These are phyloP conservation scores for Platygyra sinensis DNA, from an alignment of 64 coral and sea anemone species.

Conservation along the genomic window DNA sequence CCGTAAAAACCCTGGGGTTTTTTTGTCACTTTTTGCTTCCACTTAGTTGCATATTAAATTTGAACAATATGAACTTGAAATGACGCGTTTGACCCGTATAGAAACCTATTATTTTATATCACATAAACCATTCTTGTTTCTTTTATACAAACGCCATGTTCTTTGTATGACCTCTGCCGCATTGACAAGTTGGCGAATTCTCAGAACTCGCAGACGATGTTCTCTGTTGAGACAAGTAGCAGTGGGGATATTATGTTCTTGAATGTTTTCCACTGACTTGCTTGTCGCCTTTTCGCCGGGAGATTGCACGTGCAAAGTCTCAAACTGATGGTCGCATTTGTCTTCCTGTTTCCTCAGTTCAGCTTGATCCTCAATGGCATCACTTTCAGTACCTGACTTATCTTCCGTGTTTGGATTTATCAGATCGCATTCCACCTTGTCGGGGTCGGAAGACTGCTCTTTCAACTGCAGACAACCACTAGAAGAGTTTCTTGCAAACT, in stretches of 20 bases:
- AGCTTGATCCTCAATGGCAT: not conserved
- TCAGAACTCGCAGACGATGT: not conserved
- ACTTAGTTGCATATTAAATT: not conserved
- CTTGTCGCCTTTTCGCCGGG: not conserved
- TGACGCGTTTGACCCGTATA: not conserved
- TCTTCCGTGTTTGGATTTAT: not conserved
- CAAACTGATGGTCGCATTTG: not conserved
- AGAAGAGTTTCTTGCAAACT: not conserved
- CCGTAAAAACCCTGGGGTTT: not conserved
- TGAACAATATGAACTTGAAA: not conserved
- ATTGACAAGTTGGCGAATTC: not conserved
- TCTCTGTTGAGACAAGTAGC: not conserved
- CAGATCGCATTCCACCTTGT: not conserved
- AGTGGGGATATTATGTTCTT: not conserved
- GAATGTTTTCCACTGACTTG: too few relatives aligned
- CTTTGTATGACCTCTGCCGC: conserved; percentile 31
- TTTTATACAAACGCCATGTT: conserved; percentile 8
- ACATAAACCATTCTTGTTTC: not conserved
- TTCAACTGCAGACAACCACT: not conserved
- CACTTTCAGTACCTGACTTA: not conserved
- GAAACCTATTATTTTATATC: not conserved
- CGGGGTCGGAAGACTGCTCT: not conserved
- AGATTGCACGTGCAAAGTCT: not conserved
- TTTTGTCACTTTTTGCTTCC: not conserved
- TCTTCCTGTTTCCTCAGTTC: not conserved